Evolutionary conservation across 2,113 vertebrate species (phyloP).

Genomic region (Stigmatopora nigra): DNA sequence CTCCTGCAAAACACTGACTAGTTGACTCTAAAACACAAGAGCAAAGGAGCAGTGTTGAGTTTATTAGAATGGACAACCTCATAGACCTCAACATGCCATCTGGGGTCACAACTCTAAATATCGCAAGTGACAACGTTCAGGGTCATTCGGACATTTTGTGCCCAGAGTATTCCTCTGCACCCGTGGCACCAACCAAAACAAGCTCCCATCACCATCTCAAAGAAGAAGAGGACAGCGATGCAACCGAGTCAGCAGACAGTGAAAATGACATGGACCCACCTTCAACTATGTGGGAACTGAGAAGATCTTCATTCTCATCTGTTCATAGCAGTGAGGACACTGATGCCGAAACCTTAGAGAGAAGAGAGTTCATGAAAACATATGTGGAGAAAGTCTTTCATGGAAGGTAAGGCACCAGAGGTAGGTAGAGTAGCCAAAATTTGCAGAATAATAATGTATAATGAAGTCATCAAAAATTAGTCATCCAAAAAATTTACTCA

Average conservation of each 20-base stretch:
- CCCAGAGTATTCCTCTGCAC: slow-evolving; percentile 44
- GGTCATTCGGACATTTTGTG: slow-evolving; percentile 40
- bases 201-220: slow-evolving; percentile 13
- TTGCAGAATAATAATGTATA: no score
- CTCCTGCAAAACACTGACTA: slow-evolving; percentile 6
- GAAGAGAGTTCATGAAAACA: slow-evolving; percentile 78
- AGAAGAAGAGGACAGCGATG: slow-evolving; percentile 71
- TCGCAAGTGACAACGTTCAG: slow-evolving; percentile 33
- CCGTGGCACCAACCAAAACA: slow-evolving; percentile 34
- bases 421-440: no score
- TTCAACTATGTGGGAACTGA: slow-evolving; percentile 63
- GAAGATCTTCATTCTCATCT: slow-evolving; percentile 84
- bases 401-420: slow-evolving; percentile 70
- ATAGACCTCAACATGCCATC: slow-evolving; percentile 76
- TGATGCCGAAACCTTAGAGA: slow-evolving; percentile 63
- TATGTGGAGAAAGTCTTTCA: slow-evolving; percentile 92
- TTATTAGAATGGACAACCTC: slow-evolving; percentile 75
- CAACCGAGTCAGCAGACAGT: slow-evolving; percentile 89
- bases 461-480: no score
- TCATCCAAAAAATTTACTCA: no score
- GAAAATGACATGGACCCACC: slow-evolving; percentile 80
- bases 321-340: slow-evolving; percentile 76
- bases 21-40: background rate
- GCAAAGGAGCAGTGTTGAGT: slow-evolving; percentile 72
- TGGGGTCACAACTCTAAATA: slow-evolving; percentile 39